Evolutionary conservation across 2,797 vertebrate species (phyloP).

Genomic region (Micrastur ruficollis): DNA sequence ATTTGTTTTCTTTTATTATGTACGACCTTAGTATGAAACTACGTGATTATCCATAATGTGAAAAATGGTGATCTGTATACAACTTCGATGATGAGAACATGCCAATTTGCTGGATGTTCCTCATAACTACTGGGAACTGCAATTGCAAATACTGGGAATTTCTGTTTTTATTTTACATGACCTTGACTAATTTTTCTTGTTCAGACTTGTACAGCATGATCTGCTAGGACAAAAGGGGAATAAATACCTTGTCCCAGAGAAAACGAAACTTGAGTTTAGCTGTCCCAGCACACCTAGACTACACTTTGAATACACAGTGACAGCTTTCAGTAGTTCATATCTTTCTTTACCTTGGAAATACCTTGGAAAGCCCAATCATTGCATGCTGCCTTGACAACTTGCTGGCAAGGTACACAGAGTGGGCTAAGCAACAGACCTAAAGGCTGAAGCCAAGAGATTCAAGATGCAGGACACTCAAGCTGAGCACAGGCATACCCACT

Average conservation of each 20-base stretch:
- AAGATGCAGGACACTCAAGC: background rate
- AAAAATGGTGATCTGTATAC: background rate
- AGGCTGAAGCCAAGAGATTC: background rate
- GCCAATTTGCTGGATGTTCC: background rate
- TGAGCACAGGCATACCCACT: background rate
- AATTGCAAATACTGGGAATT: background rate
- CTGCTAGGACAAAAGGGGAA: background rate
- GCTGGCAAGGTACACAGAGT: background rate
- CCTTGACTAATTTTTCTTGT: background rate
- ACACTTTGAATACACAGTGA: background rate
- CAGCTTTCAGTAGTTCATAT: background rate
- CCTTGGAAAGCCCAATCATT: fast-evolving
- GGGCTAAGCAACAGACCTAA: background rate
- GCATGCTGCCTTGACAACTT: background rate
- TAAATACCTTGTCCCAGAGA: background rate
- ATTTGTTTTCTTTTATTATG: background rate
- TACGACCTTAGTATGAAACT: background rate
- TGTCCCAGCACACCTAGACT: background rate
- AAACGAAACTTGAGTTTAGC: background rate
- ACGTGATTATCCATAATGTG: background rate
- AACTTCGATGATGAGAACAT: fast-evolving
- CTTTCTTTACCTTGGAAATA: background rate
- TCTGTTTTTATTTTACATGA: background rate
- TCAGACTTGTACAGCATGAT: background rate
- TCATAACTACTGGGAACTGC: background rate